phyloP scores from a whole-genome alignment of 2,113 vertebrate genomes.

The Syngnathoides biaculeatus region DNA sequence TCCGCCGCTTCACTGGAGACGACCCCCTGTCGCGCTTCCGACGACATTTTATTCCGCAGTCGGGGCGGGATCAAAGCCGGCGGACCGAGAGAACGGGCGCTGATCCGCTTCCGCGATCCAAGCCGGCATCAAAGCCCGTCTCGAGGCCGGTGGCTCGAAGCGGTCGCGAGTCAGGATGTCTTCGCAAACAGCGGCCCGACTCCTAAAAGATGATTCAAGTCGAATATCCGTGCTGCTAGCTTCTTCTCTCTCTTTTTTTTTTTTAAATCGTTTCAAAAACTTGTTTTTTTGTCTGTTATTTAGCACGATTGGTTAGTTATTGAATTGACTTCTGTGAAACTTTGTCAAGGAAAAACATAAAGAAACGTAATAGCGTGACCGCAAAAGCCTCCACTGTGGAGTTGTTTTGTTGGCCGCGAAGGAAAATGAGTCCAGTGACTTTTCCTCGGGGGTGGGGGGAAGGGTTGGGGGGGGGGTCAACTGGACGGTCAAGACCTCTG shows the following conservation, averaged over 20 bases:
- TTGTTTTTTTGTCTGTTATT: too few species aligned
- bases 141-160: too few species aligned
- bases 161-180: conserved; percentile 1
- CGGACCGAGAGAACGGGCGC: conserved; percentile 15
- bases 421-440: conserved; percentile 39
- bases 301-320: too few species aligned
- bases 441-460: conserved; percentile 57
- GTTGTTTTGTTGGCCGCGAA: conserved; percentile 52
- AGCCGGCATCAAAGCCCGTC: conserved; percentile 33
- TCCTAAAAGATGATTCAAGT: conserved; percentile 15
- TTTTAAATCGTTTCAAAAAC: conserved; percentile 2
- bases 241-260: background rate
- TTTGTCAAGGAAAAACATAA: too few species aligned
- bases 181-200: conserved; percentile 4
- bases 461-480: conserved; percentile 66
- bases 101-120: conserved; percentile 33
- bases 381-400: conserved; percentile 36
- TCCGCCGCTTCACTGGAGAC: background rate
- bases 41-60: background rate
- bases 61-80: conserved; percentile 16
- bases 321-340: too few species aligned
- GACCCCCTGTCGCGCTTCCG: conserved; percentile 6
- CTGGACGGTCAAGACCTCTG: conserved; percentile 54
- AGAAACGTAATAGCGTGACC: conserved; percentile 3
- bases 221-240: background rate